phyloP scores from a whole-genome alignment of 2,113 vertebrate genomes.

The Lichenostomus cassidix region DNA sequence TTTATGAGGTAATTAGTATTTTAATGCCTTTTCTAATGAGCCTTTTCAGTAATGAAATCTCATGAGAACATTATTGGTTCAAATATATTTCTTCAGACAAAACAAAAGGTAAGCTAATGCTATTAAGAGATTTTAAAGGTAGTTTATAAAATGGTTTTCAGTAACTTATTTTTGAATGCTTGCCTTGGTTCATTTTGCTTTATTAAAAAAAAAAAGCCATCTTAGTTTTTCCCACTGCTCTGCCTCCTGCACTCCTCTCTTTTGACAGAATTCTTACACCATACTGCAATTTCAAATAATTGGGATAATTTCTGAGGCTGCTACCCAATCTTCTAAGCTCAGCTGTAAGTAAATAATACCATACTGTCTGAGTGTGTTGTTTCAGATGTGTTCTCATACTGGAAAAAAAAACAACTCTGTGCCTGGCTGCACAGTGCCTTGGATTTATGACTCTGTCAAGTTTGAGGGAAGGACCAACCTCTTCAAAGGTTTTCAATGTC shows the following conservation, averaged over 20 bases:
- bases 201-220: background rate
- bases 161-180: conserved; percentile 60
- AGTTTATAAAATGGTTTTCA: conserved; percentile 60
- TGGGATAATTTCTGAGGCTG: conserved; percentile 55
- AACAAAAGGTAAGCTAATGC: conserved; percentile 64
- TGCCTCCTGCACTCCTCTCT: background rate
- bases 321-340: conserved; percentile 34
- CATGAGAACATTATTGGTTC: conserved; percentile 76
- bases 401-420: conserved; percentile 41
- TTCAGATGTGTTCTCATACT: conserved; percentile 70
- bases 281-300: conserved; percentile 52
- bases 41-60: conserved; percentile 85
- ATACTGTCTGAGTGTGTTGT: conserved; percentile 54
- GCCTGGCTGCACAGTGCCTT: conserved; percentile 46
- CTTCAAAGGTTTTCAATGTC: conserved; percentile 47
- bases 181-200: conserved; percentile 6
- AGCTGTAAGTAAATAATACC: conserved; percentile 68
- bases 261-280: conserved; percentile 25
- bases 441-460: conserved; percentile 68
- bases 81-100: conserved; percentile 74
- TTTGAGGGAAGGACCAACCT: conserved; percentile 50
- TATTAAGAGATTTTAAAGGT: conserved; percentile 56
- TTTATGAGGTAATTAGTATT: conserved; percentile 95
- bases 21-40: conserved; percentile 86
- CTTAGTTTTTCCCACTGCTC: background rate